phyloP scores from a whole-genome alignment of 1,140 invertebrate genomes.

The Bathynomus jamesi region DNA sequence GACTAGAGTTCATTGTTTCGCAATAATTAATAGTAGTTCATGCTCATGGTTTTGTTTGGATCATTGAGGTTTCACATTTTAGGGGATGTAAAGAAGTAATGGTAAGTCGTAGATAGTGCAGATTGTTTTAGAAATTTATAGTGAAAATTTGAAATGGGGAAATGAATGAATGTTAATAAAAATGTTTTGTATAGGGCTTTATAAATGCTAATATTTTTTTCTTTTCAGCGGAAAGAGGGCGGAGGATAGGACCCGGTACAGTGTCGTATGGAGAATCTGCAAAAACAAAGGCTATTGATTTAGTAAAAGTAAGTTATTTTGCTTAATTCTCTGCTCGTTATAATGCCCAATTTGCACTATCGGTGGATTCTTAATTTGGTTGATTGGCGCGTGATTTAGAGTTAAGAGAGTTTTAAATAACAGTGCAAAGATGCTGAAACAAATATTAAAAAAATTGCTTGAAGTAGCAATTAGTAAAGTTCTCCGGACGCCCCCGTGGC shows the following conservation, averaged over 20 bases:
- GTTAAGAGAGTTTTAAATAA: neutral
- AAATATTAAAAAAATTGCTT: neutral
- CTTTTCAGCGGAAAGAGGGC: constrained; percentile 6
- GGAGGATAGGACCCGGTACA: constrained; percentile 15
- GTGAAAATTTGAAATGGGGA: neutral
- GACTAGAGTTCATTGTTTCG: no score
- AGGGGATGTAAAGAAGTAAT: no score
- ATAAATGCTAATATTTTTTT: constrained; percentile 6
- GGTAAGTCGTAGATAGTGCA: neutral
- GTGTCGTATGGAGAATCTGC: constrained; percentile 15
- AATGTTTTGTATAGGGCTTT: constrained; percentile 5
- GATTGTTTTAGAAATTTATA: neutral
- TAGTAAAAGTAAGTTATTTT: constrained; percentile 43
- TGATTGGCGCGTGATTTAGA: no score
- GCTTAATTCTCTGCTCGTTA: neutral
- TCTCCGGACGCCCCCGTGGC: neutral
- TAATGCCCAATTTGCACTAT: no score
- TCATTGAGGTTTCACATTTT: no score
- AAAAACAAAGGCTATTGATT: constrained; percentile 47
- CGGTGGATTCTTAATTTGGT: no score
- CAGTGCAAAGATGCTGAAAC: no score
- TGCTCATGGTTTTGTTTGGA: no score
- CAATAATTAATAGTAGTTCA: no score
- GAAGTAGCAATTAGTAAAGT: neutral
- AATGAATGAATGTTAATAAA: neutral